phyloP scores from a whole-genome alignment of 2,113 vertebrate genomes.

The Actenoides hombroni region DNA sequence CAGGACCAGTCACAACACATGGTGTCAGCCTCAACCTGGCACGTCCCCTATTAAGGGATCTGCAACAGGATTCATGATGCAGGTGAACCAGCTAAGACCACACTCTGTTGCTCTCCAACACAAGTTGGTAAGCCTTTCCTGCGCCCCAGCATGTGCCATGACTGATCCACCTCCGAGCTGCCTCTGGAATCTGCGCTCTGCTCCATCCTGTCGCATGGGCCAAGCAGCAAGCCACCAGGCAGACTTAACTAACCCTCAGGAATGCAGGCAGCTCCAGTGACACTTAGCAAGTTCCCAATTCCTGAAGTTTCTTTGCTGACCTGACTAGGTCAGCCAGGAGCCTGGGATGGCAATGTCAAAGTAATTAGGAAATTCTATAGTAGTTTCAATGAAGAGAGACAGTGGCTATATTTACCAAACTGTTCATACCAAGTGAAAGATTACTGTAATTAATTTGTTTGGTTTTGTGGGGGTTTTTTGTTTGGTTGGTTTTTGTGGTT shows the following conservation, averaged over 20 bases:
- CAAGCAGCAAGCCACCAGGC: not conserved
- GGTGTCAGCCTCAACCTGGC: not conserved
- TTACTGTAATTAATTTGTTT: not conserved
- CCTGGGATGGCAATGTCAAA: not conserved
- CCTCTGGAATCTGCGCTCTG: not conserved
- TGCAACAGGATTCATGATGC: not conserved
- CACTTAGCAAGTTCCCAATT: not conserved
- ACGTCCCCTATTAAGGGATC: not conserved
- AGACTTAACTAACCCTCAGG: not conserved
- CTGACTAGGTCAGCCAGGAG: not conserved
- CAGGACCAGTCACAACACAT: not conserved
- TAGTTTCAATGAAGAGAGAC: not conserved
- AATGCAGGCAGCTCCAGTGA: rapidly evolving
- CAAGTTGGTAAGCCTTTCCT: not conserved
- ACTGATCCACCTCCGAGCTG: not conserved
- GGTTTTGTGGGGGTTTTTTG: too few relatives aligned
- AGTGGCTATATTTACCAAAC: not conserved
- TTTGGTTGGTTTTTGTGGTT: not conserved
- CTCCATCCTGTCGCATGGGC: not conserved
- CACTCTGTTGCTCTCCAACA: rapidly evolving
- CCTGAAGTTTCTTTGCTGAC: not conserved
- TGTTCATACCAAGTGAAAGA: not conserved
- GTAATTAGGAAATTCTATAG: not conserved
- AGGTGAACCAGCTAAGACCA: not conserved
- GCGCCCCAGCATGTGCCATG: rapidly evolving